Evolutionary conservation across 2,888 invertebrate species (phyloP), one percentile per base, ranked within the genome.

Genomic region (Nomada lathburiana): DNA sequence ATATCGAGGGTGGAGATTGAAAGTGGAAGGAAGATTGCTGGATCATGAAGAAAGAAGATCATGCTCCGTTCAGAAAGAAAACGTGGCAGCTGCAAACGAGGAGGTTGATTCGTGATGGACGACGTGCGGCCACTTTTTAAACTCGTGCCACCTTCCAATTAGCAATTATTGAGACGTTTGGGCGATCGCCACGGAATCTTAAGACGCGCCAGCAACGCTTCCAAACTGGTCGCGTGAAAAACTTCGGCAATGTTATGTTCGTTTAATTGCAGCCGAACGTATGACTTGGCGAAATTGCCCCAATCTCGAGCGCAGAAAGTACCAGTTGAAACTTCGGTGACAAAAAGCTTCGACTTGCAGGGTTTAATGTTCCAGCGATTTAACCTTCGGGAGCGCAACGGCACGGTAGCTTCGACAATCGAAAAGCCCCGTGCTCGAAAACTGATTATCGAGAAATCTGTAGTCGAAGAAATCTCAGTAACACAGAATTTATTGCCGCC

Each of bases 61-160:
- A 42, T 18, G 5, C n/a, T 2, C 16, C 18, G 9, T 55, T 55
- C 55, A 36, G 47, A 44, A 10, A 60, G 16, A 44, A 44, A 42
- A 55, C 23, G 23, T 55, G 47, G 26, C 53, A 47, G 13, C 67
- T 57, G 63, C 2, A n/a, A n/a, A 52, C 20, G 36, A 64, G 42
- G 42, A 42, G 74, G 36, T 57, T 62, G 82, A 68, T 86, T 29
- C 76, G 85, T 81, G 86, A 88, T 86, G 88, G 80, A 88, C 76
- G 81, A 88, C 80, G 88, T 85, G 86, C 83, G 83, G 86, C 86
- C 88, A 88, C 85, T 88, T 88, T 88, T 88, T 88, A 88, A 88
- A 88, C 73, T 82, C 75, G 74, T 70, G 78, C 84, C 86, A 83
- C 80, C 78, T 88, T 59, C 80, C 88, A 88, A 88, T 88, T 88